Conservation (phyloP, 2,113 vertebrate species). For the Mastomys coucha region DNA sequence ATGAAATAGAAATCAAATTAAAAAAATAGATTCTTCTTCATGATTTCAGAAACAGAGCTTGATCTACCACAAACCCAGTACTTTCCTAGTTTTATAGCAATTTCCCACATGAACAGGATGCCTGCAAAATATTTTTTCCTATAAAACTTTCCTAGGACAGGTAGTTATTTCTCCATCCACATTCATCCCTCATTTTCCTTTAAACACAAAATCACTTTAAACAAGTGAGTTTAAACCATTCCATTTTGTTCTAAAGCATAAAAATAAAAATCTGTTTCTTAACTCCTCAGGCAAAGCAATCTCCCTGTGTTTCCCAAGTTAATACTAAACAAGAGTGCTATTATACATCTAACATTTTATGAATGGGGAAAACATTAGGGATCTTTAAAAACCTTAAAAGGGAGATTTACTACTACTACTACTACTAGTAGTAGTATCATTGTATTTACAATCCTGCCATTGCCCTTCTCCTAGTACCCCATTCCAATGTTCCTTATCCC, state of each 20-base stretch:
- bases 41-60: conserved; percentile 41
- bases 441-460: no score
- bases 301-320: conserved; percentile 29
- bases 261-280: conserved; percentile 58
- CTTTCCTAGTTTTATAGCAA: conserved; percentile 56
- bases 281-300: conserved; percentile 50
- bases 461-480: no score
- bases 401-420: no score
- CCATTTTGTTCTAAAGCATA: conserved; percentile 63
- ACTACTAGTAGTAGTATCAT: no score
- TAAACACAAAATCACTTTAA: conserved; percentile 78
- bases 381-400: background rate
- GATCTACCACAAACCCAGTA: background rate
- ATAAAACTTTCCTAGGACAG: conserved; percentile 60
- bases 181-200: conserved; percentile 74
- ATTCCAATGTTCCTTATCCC: no score
- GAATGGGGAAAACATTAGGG: background rate
- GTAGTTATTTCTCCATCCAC: conserved; percentile 68
- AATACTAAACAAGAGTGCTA: background rate
- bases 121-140: conserved; percentile 54
- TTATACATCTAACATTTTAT: background rate
- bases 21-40: conserved; percentile 12
- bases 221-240: conserved; percentile 67
- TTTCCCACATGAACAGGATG: conserved; percentile 63
- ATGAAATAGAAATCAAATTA: background rate